Conservation (phyloP, 2,888 invertebrate species). For the Eristalis intricaria region DNA sequence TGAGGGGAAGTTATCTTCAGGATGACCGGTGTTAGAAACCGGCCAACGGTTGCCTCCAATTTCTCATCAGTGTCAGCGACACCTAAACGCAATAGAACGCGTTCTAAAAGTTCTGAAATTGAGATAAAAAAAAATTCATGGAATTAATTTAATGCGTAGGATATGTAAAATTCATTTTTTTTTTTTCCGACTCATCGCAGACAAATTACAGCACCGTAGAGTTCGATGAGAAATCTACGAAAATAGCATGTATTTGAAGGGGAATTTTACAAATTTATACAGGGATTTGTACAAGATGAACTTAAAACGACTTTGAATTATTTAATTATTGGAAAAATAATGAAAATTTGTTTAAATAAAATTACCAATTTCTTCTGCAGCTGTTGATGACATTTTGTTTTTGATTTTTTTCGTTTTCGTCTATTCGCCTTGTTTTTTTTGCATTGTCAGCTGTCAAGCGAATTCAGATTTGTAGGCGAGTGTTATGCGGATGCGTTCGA, state of each 20-base stretch:
- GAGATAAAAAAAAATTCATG: background rate
- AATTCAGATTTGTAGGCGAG: slow-evolving; percentile 29
- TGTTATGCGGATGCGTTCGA: slow-evolving; percentile 25
- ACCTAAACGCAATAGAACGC: slow-evolving; percentile 93
- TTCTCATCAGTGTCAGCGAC: slow-evolving; percentile 95
- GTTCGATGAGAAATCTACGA: background rate
- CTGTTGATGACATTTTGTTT: slow-evolving; percentile 79
- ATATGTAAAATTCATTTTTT: background rate
- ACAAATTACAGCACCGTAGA: background rate
- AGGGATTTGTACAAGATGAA: background rate
- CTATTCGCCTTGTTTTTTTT: slow-evolving; percentile 24
- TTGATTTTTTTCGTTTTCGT: slow-evolving; percentile 50
- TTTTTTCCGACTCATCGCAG: slow-evolving; percentile 36
- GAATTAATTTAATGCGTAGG: background rate
- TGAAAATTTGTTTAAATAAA: slow-evolving; percentile 5
- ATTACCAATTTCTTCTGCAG: slow-evolving; percentile 80
- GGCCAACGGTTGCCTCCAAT: slow-evolving; percentile 88
- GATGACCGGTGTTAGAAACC: slow-evolving; percentile 93
- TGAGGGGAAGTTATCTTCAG: slow-evolving; percentile 94
- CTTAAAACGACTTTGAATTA: background rate
- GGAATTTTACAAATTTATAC: background rate
- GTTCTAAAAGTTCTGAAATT: slow-evolving; percentile 89
- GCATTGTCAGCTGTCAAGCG: slow-evolving; percentile 32
- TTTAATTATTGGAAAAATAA: background rate
- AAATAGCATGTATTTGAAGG: background rate